These are phyloP conservation scores for Gymnogyps californianus DNA, from an alignment of 2,113 vertebrate species.

Conservation along the genomic window DNA sequence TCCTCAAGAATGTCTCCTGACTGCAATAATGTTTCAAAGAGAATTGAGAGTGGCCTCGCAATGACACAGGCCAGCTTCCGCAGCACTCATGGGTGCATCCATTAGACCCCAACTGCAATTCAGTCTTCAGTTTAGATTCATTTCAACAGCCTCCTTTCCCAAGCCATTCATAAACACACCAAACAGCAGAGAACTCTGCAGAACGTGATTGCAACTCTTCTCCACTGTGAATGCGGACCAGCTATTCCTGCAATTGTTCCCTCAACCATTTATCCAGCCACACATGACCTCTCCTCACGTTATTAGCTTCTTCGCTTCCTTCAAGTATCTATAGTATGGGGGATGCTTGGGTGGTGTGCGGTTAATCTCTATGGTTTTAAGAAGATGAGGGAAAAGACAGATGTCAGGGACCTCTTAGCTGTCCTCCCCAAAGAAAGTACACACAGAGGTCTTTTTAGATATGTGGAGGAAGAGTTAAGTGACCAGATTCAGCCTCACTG, in stretches of 20 bases:
- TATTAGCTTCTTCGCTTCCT: neutral
- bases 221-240: neutral
- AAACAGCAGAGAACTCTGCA: neutral
- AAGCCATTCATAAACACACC: neutral
- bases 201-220: neutral
- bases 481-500: neutral
- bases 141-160: neutral
- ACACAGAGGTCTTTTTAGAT: neutral
- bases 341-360: too few relatives aligned
- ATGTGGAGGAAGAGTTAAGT: neutral
- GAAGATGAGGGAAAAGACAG: neutral
- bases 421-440: neutral
- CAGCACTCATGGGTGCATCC: neutral
- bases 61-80: neutral
- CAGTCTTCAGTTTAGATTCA: neutral
- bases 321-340: too few relatives aligned
- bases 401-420: neutral
- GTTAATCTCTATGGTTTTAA: neutral
- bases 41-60: neutral
- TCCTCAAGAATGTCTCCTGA: neutral
- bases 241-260: neutral
- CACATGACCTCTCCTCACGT: fast-evolving
- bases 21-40: neutral
- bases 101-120: neutral
- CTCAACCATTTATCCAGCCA: neutral